Percentiles rank a stretch among this genome's conserved stretches.
These are phyloP conservation scores for Polyploca ridens DNA, from an alignment of 2,888 invertebrate species.

Conservation along the genomic window DNA sequence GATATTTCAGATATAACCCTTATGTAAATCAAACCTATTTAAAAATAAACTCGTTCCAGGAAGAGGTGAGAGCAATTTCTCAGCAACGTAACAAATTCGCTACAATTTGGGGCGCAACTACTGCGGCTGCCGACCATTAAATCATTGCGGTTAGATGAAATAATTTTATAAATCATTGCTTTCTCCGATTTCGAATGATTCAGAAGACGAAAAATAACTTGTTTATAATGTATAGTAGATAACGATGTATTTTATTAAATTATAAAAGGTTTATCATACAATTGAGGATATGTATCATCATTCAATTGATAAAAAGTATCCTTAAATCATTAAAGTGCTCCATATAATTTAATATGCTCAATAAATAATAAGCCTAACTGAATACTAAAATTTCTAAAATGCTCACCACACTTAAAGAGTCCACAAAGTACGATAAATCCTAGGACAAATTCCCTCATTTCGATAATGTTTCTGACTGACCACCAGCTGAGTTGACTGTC, in stretches of 20 bases:
- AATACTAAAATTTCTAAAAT: slow-evolving; percentile 11
- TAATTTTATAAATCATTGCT: not conserved
- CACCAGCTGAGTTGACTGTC: slow-evolving; percentile 33
- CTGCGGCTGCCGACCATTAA: not conserved
- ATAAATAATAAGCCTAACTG: too few relatives aligned
- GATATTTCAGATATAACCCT: slow-evolving; percentile 26
- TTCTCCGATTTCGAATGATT: slow-evolving; percentile 22
- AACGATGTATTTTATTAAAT: not conserved
- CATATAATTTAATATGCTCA: too few relatives aligned
- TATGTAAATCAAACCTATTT: slow-evolving; percentile 24
- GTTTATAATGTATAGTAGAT: too few relatives aligned
- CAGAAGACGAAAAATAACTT: not conserved
- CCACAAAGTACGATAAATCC: slow-evolving; percentile 50
- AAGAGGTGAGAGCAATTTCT: not conserved
- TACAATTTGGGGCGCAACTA: not conserved
- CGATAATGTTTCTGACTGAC: slow-evolving; percentile 22
- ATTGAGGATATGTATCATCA: too few relatives aligned
- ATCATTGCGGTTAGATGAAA: not conserved
- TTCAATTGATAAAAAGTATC: too few relatives aligned
- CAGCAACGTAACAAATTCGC: not conserved
- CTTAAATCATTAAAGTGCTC: too few relatives aligned
- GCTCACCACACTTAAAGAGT: slow-evolving; percentile 59
- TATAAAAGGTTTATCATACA: too few relatives aligned
- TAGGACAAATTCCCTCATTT: slow-evolving; percentile 33
- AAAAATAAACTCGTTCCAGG: slow-evolving; percentile 34